Evolutionary conservation across 1,140 invertebrate genomes (phyloP), one percentile per base, ranked within the genome.

Genomic region (Lepidurus couesii): DNA sequence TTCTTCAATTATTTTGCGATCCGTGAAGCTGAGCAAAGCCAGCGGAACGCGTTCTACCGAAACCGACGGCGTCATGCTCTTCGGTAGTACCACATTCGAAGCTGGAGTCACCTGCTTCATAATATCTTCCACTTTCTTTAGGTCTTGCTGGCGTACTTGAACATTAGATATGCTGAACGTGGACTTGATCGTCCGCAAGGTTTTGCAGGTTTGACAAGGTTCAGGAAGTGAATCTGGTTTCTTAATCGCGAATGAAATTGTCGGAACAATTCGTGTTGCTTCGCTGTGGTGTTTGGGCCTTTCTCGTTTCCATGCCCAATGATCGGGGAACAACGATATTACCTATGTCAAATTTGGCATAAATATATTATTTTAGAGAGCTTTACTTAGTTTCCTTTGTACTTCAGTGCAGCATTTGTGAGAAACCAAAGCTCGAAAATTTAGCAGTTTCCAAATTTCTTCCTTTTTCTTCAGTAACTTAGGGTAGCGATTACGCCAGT

Each of bases 321-420:
- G 78, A 6, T 75, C 74, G 21, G 78, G 78, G 11, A 42, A 75
- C 2, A 75, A 2, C 9, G 42, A 42, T 42, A 79, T 79, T 24
- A 79, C 47, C 78, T 79, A 34, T 42, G 24, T 42, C 13, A 53
- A 16, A 65, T 5, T 6, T 7, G 8, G 0, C 47, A 77, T 26
- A 26, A 34, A 74, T 11, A 13, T 43, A 21, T 21, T 24, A 26
- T 79, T 6, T 75, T 3, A 74, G 11, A n/a, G 16, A 4, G n/a
- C 8, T 13, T 47, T 43, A 75, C 16, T 9, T 1, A 44, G 43
- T 16, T 26, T 21, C 13, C 34, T 13, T 10, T 43, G 8, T 78
- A 89, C 86, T 80, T 87, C 84, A 53, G 89, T 86, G 83, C 88
- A 89, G 75, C 87, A 88, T 24, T 82, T 83, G 77, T 84, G 84